Evolutionary conservation across 1,140 invertebrate genomes (phyloP).

Genomic region (Orchesella cincta): DNA sequence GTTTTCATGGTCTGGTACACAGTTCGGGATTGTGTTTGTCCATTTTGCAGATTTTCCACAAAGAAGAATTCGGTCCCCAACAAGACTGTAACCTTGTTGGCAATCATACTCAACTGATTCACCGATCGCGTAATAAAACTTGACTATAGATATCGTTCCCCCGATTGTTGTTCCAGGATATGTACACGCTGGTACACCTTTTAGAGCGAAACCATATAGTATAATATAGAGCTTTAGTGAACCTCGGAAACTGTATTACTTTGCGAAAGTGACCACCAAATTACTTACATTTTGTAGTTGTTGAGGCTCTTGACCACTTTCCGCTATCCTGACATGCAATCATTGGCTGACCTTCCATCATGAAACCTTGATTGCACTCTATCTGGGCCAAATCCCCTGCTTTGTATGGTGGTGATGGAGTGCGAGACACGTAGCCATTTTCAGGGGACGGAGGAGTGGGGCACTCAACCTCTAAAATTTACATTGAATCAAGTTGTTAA

Average conservation of each 20-base stretch:
- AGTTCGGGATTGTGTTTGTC: background rate
- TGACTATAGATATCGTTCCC: conserved; percentile 78
- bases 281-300: conserved; percentile 16
- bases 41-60: conserved; percentile 74
- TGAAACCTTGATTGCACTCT: conserved; percentile 81
- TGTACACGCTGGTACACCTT: conserved; percentile 77
- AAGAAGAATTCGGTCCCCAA: conserved; percentile 73
- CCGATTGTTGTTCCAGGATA: conserved; percentile 84
- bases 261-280: background rate
- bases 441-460: conserved; percentile 69
- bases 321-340: conserved; percentile 66
- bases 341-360: conserved; percentile 81
- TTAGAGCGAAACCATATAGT: too few species aligned
- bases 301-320: conserved; percentile 69
- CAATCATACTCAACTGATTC: conserved; percentile 82
- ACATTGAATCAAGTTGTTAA: background rate
- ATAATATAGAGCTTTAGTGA: too few species aligned
- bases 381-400: conserved; percentile 81
- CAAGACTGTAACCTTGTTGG: conserved; percentile 71
- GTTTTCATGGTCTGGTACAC: background rate
- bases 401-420: conserved; percentile 70
- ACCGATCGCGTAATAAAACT: conserved; percentile 81
- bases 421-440: conserved; percentile 75
- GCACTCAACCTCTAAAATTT: conserved; percentile 71
- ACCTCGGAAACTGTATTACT: too few species aligned